These are phyloP conservation scores for Oenanthe melanoleuca DNA, from an alignment of 2,113 vertebrate species.

Conservation along the genomic window DNA sequence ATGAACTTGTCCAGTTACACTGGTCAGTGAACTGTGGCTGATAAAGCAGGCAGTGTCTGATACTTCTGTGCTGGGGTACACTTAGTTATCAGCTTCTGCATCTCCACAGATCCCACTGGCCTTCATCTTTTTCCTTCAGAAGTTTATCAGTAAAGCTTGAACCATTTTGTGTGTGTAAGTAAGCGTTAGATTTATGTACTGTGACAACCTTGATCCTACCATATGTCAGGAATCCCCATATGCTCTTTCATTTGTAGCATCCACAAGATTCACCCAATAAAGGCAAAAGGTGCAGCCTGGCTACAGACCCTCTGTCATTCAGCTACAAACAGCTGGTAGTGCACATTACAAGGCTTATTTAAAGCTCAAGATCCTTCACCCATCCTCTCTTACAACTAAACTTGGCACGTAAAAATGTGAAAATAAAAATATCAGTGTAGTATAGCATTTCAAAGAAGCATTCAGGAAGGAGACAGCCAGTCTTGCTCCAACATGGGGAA, in stretches of 20 bases:
- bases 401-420: constrained; percentile 7
- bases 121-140: not conserved
- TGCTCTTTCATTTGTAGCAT: not conserved
- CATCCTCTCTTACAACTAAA: constrained; percentile 19
- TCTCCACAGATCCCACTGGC: not conserved
- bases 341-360: constrained; percentile 23
- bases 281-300: not conserved
- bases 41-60: not conserved
- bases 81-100: not conserved
- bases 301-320: not conserved
- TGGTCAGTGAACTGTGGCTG: not conserved
- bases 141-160: not conserved
- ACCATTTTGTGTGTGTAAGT: not conserved
- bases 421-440: constrained; percentile 61
- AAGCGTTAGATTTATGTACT: not conserved
- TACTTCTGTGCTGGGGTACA: not conserved
- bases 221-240: not conserved
- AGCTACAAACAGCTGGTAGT: constrained; percentile 50
- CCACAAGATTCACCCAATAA: not conserved
- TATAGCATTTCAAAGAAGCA: constrained; percentile 63
- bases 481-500: not conserved
- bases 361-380: constrained; percentile 52
- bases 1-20: not conserved
- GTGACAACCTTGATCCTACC: not conserved
- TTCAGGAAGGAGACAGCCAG: constrained; percentile 52